phyloP scores from a whole-genome alignment of 1,140 invertebrate genomes.

The Plutomurus gul region DNA sequence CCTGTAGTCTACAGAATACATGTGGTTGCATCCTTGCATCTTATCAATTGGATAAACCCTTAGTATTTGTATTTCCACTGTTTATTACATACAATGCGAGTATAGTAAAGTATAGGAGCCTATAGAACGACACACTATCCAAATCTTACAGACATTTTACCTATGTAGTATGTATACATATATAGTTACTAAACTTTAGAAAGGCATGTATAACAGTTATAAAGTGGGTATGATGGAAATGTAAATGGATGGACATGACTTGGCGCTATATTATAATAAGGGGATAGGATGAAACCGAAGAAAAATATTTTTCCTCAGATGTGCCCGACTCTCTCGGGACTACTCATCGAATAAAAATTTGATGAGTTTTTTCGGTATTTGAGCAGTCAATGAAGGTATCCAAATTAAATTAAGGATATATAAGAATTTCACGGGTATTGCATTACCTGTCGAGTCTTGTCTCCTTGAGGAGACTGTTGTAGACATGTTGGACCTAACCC shows the following conservation, averaged over 20 bases:
- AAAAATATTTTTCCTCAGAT: slow-evolving; percentile 11
- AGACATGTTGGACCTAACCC: slow-evolving; percentile 18
- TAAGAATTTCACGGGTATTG: slow-evolving; percentile 2
- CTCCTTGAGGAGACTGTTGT: neutral
- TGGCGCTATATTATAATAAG: slow-evolving; percentile 15
- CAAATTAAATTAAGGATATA: slow-evolving; percentile 9
- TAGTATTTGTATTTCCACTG: too few species aligned
- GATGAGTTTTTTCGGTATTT: neutral
- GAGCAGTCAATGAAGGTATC: slow-evolving; percentile 11
- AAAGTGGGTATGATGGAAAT: neutral
- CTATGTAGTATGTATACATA: too few species aligned
- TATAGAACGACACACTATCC: too few species aligned
- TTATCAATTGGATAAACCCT: too few species aligned
- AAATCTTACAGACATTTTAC: too few species aligned
- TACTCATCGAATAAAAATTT: neutral
- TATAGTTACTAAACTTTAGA: too few species aligned
- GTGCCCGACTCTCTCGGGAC: neutral
- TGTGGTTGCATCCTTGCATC: too few species aligned
- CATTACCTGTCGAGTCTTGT: neutral
- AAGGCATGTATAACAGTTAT: too few species aligned
- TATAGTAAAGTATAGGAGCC: too few species aligned
- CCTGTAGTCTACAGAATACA: too few species aligned
- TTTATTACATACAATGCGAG: too few species aligned
- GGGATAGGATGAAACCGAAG: neutral
- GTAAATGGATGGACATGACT: slow-evolving; percentile 32